Conservation (phyloP, 2,797 vertebrate genomes). For the Antennarius maculatus region DNA sequence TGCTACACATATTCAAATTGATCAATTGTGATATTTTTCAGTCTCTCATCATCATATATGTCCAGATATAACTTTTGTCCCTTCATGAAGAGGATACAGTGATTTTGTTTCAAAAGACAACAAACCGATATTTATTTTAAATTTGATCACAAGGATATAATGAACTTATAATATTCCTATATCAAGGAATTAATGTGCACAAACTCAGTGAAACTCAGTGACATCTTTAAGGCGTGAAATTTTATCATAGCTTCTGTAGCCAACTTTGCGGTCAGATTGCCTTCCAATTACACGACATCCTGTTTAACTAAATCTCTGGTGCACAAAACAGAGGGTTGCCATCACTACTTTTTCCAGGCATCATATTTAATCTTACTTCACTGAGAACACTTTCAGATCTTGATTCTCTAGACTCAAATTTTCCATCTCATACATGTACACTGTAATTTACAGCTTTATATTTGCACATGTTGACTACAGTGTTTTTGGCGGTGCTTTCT, state of each 20-base stretch:
- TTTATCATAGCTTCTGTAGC: no score
- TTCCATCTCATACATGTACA: slow-evolving; percentile 15
- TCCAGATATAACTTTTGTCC: neutral
- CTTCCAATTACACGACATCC: slow-evolving; percentile 39
- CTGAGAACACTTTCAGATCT: slow-evolving; percentile 17
- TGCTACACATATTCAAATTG: neutral
- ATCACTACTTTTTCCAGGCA: slow-evolving; percentile 26
- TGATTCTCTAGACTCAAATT: slow-evolving; percentile 29
- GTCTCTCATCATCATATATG: neutral
- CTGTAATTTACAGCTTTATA: slow-evolving; percentile 37
- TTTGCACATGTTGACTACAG: slow-evolving; percentile 17
- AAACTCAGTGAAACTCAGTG: slow-evolving; percentile 14
- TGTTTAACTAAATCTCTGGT: slow-evolving; percentile 40
- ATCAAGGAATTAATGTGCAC: slow-evolving; percentile 18
- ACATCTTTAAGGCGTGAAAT: slow-evolving; percentile 7
- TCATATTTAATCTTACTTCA: slow-evolving; percentile 47
- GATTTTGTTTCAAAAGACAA: no score
- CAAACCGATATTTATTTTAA: neutral
- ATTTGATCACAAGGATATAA: slow-evolving; percentile 15
- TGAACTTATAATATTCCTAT: neutral
- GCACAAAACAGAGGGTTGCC: slow-evolving; percentile 33
- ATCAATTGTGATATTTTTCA: neutral
- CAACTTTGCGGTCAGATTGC: slow-evolving; percentile 25
- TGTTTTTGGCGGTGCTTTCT: slow-evolving; percentile 22
- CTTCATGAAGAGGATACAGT: neutral